phyloP scores from a whole-genome alignment of 2,888 invertebrate genomes.

The Standfussiana lucernea region DNA sequence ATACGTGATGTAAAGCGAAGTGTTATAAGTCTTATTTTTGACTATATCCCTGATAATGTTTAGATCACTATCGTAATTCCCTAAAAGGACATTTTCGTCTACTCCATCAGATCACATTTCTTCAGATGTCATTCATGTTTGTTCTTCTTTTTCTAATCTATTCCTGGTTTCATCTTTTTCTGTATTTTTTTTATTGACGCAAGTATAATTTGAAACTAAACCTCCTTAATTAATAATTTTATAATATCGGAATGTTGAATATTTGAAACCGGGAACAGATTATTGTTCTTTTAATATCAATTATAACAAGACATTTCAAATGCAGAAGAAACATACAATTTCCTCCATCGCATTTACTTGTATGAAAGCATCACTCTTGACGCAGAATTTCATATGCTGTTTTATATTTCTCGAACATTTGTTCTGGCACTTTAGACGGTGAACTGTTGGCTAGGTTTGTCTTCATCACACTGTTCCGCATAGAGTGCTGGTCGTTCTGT shows the following conservation, averaged over 20 bases:
- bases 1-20: slow-evolving; percentile 67
- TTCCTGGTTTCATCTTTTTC: slow-evolving; percentile 16
- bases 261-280: slow-evolving; percentile 33
- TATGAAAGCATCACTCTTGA: slow-evolving; percentile 31
- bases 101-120: slow-evolving; percentile 12
- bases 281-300: slow-evolving; percentile 30
- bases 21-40: slow-evolving; percentile 69
- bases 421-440: slow-evolving; percentile 71
- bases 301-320: slow-evolving; percentile 36
- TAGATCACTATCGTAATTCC: slow-evolving; percentile 51
- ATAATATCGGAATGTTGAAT: slow-evolving; percentile 13
- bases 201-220: slow-evolving; percentile 12
- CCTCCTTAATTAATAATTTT: not conserved
- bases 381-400: slow-evolving; percentile 26
- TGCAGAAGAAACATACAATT: slow-evolving; percentile 32
- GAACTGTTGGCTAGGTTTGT: slow-evolving; percentile 85
- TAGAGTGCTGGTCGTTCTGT: slow-evolving; percentile 85
- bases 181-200: not conserved
- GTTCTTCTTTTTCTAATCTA: slow-evolving; percentile 12
- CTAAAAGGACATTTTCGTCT: slow-evolving; percentile 22
- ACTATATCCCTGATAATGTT: slow-evolving; percentile 66
- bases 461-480: slow-evolving; percentile 82
- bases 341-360: slow-evolving; percentile 14
- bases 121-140: not conserved
- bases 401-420: slow-evolving; percentile 27